A percentile compares a stretch with the other conserved stretches of the same genome.
phyloP scores from a whole-genome alignment of 2,113 vertebrate genomes.

The Melanostigma gelatinosum region DNA sequence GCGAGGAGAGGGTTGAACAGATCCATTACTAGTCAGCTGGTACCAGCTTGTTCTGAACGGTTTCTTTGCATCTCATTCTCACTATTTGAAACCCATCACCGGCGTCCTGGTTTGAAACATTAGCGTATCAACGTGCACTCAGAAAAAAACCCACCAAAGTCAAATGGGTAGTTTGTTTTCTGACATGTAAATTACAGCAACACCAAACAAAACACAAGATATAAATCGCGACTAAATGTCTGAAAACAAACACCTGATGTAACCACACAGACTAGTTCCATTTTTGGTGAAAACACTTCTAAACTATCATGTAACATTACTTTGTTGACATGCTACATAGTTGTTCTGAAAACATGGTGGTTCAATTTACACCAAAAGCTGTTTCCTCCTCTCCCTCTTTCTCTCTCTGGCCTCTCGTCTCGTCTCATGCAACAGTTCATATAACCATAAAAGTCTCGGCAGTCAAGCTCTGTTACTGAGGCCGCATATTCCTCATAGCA shows the following conservation, averaged over 20 bases:
- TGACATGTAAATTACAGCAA: background rate
- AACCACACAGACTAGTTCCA: background rate
- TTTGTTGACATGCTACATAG: background rate
- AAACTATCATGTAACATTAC: slow-evolving; percentile 3
- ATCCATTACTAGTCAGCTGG: background rate
- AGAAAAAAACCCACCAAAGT: background rate
- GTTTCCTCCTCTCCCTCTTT: background rate
- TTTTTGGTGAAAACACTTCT: slow-evolving; percentile 17
- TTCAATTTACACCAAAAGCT: slow-evolving; percentile 32
- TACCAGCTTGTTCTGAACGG: background rate
- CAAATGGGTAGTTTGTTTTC: background rate
- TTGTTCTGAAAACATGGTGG: slow-evolving; percentile 2
- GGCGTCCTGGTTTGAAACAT: background rate
- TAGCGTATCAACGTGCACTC: background rate
- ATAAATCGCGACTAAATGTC: background rate
- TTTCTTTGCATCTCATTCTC: too few relatives aligned
- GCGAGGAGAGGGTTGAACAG: too few relatives aligned
- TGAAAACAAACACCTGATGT: background rate
- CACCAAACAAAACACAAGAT: background rate
- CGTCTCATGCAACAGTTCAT: slow-evolving; percentile 41
- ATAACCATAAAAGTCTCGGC: slow-evolving; percentile 81
- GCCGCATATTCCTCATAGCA: slow-evolving; percentile 73
- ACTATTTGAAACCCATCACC: background rate
- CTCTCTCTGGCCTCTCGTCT: slow-evolving; percentile 8
- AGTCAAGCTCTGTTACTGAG: slow-evolving; percentile 43